A percentile compares a stretch with the other conserved stretches of the same genome.
Conservation (phyloP, 1,140 invertebrate species). For the Cyclargus thomasi region DNA sequence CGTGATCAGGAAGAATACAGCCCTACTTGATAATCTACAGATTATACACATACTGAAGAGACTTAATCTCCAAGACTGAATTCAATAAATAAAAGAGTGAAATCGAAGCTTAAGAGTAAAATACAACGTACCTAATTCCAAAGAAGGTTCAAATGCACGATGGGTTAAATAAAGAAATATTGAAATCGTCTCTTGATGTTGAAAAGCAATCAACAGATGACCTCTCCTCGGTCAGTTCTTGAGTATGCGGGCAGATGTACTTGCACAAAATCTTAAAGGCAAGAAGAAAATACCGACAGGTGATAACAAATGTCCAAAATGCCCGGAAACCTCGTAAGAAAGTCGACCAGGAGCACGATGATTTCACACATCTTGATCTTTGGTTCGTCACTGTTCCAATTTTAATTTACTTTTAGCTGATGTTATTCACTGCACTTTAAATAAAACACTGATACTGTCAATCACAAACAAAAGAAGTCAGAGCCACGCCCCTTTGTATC, state of each 20-base stretch:
- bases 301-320: not conserved
- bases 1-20: not conserved
- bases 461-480: not conserved
- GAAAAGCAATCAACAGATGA: not conserved
- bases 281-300: not conserved
- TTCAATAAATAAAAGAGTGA: not conserved
- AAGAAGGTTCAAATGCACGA: not conserved
- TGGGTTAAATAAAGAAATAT: not conserved
- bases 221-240: not conserved
- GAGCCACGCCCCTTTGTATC: not conserved
- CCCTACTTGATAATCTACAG: not conserved
- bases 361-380: not conserved
- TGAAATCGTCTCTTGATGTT: not conserved
- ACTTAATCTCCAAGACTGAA: not conserved
- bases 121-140: not conserved
- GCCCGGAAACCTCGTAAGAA: not conserved
- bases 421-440: not conserved
- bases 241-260: not conserved
- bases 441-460: not conserved
- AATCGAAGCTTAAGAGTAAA: not conserved
- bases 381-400: not conserved
- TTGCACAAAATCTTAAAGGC: not conserved
- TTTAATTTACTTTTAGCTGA: not conserved
- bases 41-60: constrained; percentile 9
- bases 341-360: not conserved